These are phyloP conservation scores for Rhabdophis nuchalis DNA, from an alignment of 2,797 vertebrate genomes.

Conservation along the genomic window DNA sequence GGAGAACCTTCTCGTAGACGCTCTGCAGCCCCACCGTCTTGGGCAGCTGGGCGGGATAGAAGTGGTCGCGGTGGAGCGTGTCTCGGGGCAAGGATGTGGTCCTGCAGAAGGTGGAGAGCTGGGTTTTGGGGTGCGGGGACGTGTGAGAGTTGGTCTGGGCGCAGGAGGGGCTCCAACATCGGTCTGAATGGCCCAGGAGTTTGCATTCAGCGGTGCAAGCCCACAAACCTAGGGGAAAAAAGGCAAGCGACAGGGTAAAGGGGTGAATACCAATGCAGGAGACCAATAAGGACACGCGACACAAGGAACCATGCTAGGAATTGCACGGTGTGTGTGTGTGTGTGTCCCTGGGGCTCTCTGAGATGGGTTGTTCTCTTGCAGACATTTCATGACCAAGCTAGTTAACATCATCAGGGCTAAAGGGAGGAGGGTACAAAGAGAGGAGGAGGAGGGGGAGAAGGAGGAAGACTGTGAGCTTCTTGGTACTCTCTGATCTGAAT, in stretches of 20 bases:
- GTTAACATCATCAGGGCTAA: too few relatives aligned
- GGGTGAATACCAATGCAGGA: background rate
- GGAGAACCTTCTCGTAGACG: slow-evolving; percentile 89
- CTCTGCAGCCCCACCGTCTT: slow-evolving; percentile 89
- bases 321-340: too few relatives aligned
- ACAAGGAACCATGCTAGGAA: background rate
- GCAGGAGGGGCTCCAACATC: slow-evolving; percentile 95
- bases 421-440: too few relatives aligned
- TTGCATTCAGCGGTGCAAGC: slow-evolving; percentile 95
- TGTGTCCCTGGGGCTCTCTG: background rate
- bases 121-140: slow-evolving; percentile 72
- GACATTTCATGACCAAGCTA: background rate
- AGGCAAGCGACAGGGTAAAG: background rate
- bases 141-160: slow-evolving; percentile 77
- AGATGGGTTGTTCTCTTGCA: background rate
- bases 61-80: slow-evolving; percentile 83
- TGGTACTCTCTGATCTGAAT: too few relatives aligned
- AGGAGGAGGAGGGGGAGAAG: too few relatives aligned
- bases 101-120: slow-evolving; percentile 90
- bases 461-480: accelerated
- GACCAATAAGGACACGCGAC: background rate
- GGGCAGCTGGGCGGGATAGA: slow-evolving; percentile 83
- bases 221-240: slow-evolving; percentile 85
- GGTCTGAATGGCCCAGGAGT: slow-evolving; percentile 92
- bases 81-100: slow-evolving; percentile 88